phyloP scores from a whole-genome alignment of 2,113 vertebrate species.

The Eurypyga helias region DNA sequence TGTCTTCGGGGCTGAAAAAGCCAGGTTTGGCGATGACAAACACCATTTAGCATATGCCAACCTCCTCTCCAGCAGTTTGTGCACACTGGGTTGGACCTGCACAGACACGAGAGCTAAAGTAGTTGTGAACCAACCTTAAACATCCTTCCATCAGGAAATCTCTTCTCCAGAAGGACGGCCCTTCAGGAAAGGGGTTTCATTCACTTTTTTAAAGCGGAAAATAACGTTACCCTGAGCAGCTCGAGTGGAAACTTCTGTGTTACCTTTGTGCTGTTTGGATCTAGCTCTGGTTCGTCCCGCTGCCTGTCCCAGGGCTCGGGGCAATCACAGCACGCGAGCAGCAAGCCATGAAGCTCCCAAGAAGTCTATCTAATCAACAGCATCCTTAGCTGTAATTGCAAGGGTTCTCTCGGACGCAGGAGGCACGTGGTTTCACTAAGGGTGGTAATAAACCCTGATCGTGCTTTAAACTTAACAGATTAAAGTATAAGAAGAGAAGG shows the following conservation, averaged over 20 bases:
- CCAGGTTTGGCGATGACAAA: background rate
- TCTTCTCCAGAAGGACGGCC: background rate
- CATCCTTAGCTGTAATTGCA: background rate
- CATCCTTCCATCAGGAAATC: background rate
- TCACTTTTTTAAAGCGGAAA: background rate
- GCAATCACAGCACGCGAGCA: background rate
- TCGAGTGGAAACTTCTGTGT: background rate
- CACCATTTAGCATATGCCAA: fast-evolving
- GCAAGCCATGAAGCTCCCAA: background rate
- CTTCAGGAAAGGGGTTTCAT: background rate
- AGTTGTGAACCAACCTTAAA: background rate
- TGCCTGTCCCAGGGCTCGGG: background rate
- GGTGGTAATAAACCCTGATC: background rate
- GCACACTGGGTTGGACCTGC: background rate
- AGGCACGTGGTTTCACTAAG: background rate
- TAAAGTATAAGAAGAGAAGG: background rate
- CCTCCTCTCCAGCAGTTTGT: background rate
- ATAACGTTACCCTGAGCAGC: background rate
- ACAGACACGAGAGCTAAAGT: background rate
- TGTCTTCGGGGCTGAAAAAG: background rate
- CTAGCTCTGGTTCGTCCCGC: background rate
- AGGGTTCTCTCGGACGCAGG: background rate
- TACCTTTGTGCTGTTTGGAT: fast-evolving
- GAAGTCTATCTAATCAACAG: background rate
- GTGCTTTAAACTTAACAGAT: background rate